Evolutionary conservation across 2,888 invertebrate species (phyloP), one percentile per base, ranked within the genome.

Genomic region (Apodemia hepburni): DNA sequence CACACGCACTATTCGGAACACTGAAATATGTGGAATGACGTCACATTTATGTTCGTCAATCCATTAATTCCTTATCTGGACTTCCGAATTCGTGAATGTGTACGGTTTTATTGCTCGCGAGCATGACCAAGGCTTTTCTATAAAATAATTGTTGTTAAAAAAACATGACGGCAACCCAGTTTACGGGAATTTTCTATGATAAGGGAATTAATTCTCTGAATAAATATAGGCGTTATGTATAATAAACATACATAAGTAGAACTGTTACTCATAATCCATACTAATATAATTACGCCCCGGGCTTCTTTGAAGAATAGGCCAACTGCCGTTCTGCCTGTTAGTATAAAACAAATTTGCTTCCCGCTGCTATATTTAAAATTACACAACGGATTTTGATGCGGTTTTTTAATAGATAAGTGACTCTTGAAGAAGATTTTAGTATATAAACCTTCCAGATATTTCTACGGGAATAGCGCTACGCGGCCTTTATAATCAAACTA

Each of bases 11-110:
- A 88, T 88, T 88, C 89, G 82, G 88, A 68, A 81, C 80, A 73
- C 80, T 85, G 85, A 89, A 89, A 89, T 87, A 88, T 88, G 86
- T 88, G 87, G 76, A 78, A 82, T 89, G 90, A 89, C 90, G 90
- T 88, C 88, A 90, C 88, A 81, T 87, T 89, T 87, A 87, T 89
- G 89, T 89, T 87, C 88, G 83, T 85, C 86, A 89, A 89, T 91
- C 89, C 88, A 88, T 90, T 90, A 88, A 85, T 85, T 81, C 75
- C 85, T 89, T 91, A 91, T 90, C 90, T 87, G 69, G 76, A 83
- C 85, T 87, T 86, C 87, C 87, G 85, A 87, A 86, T 84, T 87
- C 85, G 85, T 87, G 84, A 82, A 84, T 82, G 75, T 76, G 80
- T 79, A 76, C 79, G 79, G 79, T 80, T 83, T 87, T 88, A 90